phyloP scores from a whole-genome alignment of 2,888 invertebrate species.

The Melieria picta region DNA sequence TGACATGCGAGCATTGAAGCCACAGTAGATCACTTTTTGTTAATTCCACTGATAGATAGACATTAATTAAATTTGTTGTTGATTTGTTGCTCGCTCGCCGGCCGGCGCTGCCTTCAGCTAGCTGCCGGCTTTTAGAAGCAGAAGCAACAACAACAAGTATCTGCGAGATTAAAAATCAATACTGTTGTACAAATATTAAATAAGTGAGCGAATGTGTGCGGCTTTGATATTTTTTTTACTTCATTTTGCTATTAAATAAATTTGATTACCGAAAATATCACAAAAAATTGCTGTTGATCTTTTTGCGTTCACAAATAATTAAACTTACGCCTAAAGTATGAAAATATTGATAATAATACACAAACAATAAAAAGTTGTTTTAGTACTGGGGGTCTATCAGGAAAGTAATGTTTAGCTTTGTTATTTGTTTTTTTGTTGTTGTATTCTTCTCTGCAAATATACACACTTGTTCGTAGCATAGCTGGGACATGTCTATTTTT shows the following conservation, averaged over 20 bases:
- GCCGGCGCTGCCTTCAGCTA: no score
- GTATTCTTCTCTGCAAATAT: constrained; percentile 4
- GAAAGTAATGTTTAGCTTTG: constrained; percentile 12
- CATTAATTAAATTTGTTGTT: constrained; percentile 16
- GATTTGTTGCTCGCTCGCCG: not conserved
- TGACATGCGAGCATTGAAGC: not conserved
- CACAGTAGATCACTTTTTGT: constrained; percentile 11
- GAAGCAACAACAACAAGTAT: not conserved
- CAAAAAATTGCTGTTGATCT: not conserved
- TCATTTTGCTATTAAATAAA: no score
- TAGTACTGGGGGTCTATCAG: not conserved
- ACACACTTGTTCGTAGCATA: constrained; percentile 13
- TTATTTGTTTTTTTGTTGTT: constrained; percentile 20
- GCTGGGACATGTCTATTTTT: constrained; percentile 6
- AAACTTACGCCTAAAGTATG: not conserved
- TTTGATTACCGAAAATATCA: constrained; percentile 8
- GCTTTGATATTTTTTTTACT: no score
- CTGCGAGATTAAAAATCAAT: constrained; percentile 37
- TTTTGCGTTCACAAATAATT: not conserved
- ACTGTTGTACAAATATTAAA: constrained; percentile 27
- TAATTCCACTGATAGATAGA: not conserved
- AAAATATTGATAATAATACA: constrained; percentile 23
- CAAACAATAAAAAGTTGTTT: not conserved
- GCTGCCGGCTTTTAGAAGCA: no score
- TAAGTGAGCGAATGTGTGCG: not conserved